phyloP scores from a whole-genome alignment of 1,140 invertebrate species.

The Leptonema lineaticorne region DNA sequence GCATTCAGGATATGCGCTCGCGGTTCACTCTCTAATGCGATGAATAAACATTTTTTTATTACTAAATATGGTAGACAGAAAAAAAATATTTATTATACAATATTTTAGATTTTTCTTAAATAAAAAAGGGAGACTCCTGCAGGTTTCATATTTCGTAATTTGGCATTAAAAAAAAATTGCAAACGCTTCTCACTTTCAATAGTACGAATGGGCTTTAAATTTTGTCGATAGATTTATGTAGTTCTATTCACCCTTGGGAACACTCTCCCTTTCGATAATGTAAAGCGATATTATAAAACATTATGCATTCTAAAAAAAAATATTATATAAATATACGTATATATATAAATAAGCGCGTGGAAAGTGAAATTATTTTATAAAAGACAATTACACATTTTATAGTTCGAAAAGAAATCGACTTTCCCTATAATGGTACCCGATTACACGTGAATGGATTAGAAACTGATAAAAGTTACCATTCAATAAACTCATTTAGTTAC shows the following conservation, averaged over 20 bases:
- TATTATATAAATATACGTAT: too few species aligned
- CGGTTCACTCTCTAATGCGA: slow-evolving; percentile 5
- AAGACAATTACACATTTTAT: too few species aligned
- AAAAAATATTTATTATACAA: slow-evolving; percentile 2
- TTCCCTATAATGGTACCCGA: too few species aligned
- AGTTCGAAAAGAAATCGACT: too few species aligned
- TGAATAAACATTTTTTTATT: slow-evolving; percentile 29
- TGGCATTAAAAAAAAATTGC: background rate
- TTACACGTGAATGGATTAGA: too few species aligned
- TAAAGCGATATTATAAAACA: too few species aligned
- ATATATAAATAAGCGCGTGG: too few species aligned
- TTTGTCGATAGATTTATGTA: slow-evolving; percentile 17
- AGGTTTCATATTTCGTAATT: slow-evolving; percentile 33
- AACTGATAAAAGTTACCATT: too few species aligned
- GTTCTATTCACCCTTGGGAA: slow-evolving; percentile 11
- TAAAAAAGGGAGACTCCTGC: slow-evolving; percentile 28
- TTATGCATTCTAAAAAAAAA: background rate
- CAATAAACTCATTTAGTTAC: too few species aligned
- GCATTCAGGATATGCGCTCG: slow-evolving; percentile 4
- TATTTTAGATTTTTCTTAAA: slow-evolving; percentile 8
- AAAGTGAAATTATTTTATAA: too few species aligned
- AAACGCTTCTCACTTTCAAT: slow-evolving; percentile 7
- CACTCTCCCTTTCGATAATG: slow-evolving; percentile 27
- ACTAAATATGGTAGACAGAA: too few species aligned
- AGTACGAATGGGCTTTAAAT: background rate